Conservation (phyloP, 2,113 vertebrate genomes). For the Varanus komodoensis region DNA sequence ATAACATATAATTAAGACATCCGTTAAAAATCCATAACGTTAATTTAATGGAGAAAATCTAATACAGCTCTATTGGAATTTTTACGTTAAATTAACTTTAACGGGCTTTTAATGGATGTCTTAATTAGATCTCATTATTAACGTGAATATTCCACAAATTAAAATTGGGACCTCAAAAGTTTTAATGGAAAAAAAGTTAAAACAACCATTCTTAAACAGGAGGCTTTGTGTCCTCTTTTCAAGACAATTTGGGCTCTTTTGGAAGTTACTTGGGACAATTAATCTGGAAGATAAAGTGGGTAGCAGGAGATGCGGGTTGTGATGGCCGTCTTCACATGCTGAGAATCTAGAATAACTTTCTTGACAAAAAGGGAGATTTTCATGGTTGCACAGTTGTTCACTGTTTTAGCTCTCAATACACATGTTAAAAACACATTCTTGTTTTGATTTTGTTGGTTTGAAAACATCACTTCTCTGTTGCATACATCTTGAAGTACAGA, state of each 20-base stretch:
- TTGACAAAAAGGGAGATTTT: slow-evolving; percentile 30
- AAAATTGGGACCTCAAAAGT: slow-evolving; percentile 80
- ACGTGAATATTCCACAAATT: slow-evolving; percentile 88
- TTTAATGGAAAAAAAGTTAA: slow-evolving; percentile 82
- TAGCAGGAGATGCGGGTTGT: background rate
- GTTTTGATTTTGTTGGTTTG: slow-evolving; percentile 35
- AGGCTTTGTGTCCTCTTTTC: slow-evolving; percentile 48
- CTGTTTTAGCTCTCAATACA: slow-evolving; percentile 44
- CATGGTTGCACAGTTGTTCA: slow-evolving; percentile 37
- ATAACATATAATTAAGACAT: slow-evolving; percentile 89
- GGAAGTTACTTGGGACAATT: slow-evolving; percentile 4
- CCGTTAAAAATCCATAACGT: slow-evolving; percentile 90
- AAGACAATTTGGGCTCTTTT: slow-evolving; percentile 31
- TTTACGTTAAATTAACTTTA: slow-evolving; percentile 92
- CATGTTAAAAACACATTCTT: slow-evolving; percentile 65
- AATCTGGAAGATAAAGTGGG: background rate
- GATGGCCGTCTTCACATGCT: slow-evolving; percentile 23
- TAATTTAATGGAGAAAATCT: slow-evolving; percentile 91
- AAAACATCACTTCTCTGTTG: slow-evolving; percentile 53
- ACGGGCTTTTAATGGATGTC: slow-evolving; percentile 90
- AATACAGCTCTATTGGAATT: slow-evolving; percentile 89
- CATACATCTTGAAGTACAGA: slow-evolving; percentile 60
- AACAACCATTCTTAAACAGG: slow-evolving; percentile 72
- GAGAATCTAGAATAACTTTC: slow-evolving; percentile 13
- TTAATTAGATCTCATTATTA: slow-evolving; percentile 92